Base-by-base conservation (phyloP, 1,140 invertebrate genomes). In the Idris sp. region DNA sequence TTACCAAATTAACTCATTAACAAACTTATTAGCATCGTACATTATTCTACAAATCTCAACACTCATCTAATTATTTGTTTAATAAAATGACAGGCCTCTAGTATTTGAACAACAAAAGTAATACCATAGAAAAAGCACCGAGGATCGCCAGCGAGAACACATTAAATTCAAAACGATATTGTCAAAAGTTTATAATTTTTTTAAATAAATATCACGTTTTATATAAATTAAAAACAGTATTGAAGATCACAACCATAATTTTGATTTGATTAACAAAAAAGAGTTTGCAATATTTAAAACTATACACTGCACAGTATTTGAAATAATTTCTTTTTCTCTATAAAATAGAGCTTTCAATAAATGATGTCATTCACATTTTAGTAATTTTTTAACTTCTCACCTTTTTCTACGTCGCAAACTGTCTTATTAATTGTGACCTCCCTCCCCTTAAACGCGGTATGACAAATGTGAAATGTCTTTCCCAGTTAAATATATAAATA, bases 221-320 rank as follows among this genome's bases (percentile, higher is more conserved):
- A n/a, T n/a, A n/a, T n/a, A n/a, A n/a, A n/a, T n/a, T n/a, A n/a
- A n/a, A 35, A 41, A 4, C 13, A 43, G 43, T 16, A 43, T 13
- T 40, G 18, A 7, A 10, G 3, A 9, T 62, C 61, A 65, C 48
- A 65, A 65, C 61, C 61, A 28, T 18, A 54, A 65, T 53, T 65
- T 53, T 65, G 48, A 65, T 65, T 54, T 9, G 6, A 30, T 0
- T 28, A 64, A 51, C 25, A 30, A 28, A 64, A 40, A 19, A 43
- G 13, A 56, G n/a, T 36, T 15, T 33, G 7, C 13, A 36, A 13
- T 36, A 25, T 36, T 46, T 6, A 46, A 11, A 46, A 30, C 9
- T 30, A 36, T 25, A 7, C 19, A 15, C 31, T 14, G 25, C 49
- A 28, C 18, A 3, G 8, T 22, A 11, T 11, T 4, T 6, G 25